Evolutionary conservation across 2,888 invertebrate species (phyloP).

Genomic region (Drosophila ezoana): DNA sequence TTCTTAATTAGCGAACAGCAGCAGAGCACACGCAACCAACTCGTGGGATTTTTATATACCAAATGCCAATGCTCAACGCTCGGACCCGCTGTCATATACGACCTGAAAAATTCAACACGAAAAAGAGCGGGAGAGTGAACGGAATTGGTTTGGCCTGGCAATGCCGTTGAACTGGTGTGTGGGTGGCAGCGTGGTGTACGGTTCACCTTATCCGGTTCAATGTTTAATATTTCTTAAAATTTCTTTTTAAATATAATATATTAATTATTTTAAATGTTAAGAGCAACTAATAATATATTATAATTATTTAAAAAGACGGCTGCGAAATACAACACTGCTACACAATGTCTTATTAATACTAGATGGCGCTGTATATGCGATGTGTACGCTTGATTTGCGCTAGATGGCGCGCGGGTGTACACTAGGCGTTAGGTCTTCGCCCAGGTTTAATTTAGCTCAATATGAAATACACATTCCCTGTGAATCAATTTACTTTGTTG

Average conservation of each 20-base stretch:
- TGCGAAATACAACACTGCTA: slow-evolving; percentile 15
- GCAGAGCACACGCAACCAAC: slow-evolving; percentile 48
- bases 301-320: background rate
- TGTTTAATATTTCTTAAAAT: too few species aligned
- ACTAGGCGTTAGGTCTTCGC: background rate
- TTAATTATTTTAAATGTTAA: background rate
- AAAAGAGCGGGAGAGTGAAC: slow-evolving; percentile 14
- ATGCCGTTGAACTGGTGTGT: background rate
- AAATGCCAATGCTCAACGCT: slow-evolving; percentile 54
- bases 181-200: background rate
- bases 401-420: slow-evolving; percentile 12
- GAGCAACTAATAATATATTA: too few species aligned
- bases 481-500: too few species aligned
- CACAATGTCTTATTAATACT: background rate
- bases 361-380: slow-evolving; percentile 1
- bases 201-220: background rate
- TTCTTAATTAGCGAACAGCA: slow-evolving; percentile 51
- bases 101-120: slow-evolving; percentile 18
- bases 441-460: background rate
- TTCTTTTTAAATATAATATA: background rate
- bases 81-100: slow-evolving; percentile 28
- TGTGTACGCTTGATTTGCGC: background rate
- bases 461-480: too few species aligned
- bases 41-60: slow-evolving; percentile 51
- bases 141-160: slow-evolving; percentile 10